Evolutionary conservation across 35 echinoderm and acorn worm species (phyloP).

Genomic region (Amphiura filiformis): DNA sequence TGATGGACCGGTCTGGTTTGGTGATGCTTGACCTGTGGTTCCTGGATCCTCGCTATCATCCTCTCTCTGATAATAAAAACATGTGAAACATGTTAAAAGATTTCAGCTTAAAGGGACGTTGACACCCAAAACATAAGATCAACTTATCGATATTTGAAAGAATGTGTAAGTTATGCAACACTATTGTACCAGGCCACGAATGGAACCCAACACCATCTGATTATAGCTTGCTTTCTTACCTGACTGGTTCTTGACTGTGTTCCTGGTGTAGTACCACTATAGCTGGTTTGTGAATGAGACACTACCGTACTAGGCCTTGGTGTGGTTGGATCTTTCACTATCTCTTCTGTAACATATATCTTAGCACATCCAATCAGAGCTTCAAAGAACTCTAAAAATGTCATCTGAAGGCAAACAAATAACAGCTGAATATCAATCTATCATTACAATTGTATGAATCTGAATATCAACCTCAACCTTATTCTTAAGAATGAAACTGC

Average conservation of each 20-base stretch:
- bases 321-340: slow-evolving; percentile 82
- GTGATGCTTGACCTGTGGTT: slow-evolving; percentile 44
- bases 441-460: too few relatives aligned
- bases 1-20: slow-evolving; percentile 38
- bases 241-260: slow-evolving; percentile 79
- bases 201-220: too few relatives aligned
- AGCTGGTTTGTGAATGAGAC: slow-evolving; percentile 81
- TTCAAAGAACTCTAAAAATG: slow-evolving; percentile 96
- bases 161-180: too few relatives aligned
- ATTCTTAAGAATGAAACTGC: too few relatives aligned
- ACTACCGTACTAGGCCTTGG: slow-evolving; percentile 86
- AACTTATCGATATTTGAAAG: too few relatives aligned
- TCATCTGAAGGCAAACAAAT: slow-evolving; percentile 74
- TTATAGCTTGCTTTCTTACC: too few relatives aligned
- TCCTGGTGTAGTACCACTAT: slow-evolving; percentile 51
- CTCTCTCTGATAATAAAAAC: slow-evolving; percentile 23
- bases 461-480: too few relatives aligned
- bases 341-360: slow-evolving; percentile 91
- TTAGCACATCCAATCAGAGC: slow-evolving; percentile 93
- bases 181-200: too few relatives aligned
- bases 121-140: too few relatives aligned
- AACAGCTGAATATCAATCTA: too few relatives aligned
- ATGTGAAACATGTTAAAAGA: background rate
- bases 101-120: background rate
- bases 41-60: slow-evolving; percentile 72